Base-by-base conservation (phyloP, 2,888 invertebrate species). In the Strigamia crassipes region DNA sequence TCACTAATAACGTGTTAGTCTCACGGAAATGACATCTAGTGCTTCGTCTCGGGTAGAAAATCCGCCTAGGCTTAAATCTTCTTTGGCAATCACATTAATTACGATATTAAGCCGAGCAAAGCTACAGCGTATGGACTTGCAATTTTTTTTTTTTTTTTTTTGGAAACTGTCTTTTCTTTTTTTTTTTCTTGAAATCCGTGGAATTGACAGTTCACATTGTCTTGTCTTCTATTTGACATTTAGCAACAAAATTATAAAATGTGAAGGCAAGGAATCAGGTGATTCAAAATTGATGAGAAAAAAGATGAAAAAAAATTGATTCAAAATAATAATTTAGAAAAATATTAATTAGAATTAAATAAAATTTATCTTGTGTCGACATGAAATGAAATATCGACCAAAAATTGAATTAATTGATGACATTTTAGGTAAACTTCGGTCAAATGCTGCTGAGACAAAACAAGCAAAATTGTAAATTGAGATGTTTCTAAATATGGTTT, bases 11-110 rank as follows among this genome's bases (percentile, higher is more conserved):
- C 31, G 73, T 73, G 73, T 73, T 73, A 56, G 56, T 56, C 73
- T 73, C 73, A 73, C 27, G 73, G 73, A 73, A 73, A 73, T 73
- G 73, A 73, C 73, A 73, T 73, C 73, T 15, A 73, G 73, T 73
- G 73, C 27, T 73, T 73, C 31, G 31, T 73, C n/a, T n/a, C 27
- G 5, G 23, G 27, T 31, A 73, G 31, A 73, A 73, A 73, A 73
- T 73, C 56, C 56, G 31, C 31, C 15, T 73, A 6, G 73, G 73
- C 31, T 73, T 73, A 73, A 73, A 73, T 73, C 73, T 73, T 73
- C 73, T 73, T 73, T 31, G 73, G 27, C 73, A 73, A 31, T 73
- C 27, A 73, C 73, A 73, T 73, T 73, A 73, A 73, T 73, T 73
- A 73, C 23, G 56, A 73, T 73, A 73, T 73, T 56, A 73, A 73